Evolutionary conservation across 2,888 invertebrate species (phyloP).

Genomic region (Zootermopsis nevadensis): DNA sequence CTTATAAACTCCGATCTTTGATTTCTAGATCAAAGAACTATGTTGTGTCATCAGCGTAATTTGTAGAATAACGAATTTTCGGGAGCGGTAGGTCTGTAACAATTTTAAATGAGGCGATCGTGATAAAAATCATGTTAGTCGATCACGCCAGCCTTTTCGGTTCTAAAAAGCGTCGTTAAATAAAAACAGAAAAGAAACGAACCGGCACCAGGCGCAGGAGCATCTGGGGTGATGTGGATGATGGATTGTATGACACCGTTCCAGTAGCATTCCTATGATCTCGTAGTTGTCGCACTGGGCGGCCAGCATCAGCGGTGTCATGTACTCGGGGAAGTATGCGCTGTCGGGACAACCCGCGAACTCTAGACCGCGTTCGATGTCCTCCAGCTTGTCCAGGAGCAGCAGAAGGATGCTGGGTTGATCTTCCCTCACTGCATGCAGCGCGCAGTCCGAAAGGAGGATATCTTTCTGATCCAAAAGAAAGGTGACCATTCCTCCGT

Average conservation of each 20-base stretch:
- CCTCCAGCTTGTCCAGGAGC: slow-evolving; percentile 66
- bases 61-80: no score
- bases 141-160: no score
- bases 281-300: slow-evolving; percentile 78
- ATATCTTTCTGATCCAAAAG: slow-evolving; percentile 70
- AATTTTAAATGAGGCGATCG: no score
- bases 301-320: slow-evolving; percentile 77
- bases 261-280: slow-evolving; percentile 73
- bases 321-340: slow-evolving; percentile 74
- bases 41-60: no score
- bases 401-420: slow-evolving; percentile 70
- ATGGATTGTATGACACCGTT: slow-evolving; percentile 75
- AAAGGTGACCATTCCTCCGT: slow-evolving; percentile 73
- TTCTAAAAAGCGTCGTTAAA: no score
- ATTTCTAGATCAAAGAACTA: no score
- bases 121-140: no score
- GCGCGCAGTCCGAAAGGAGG: slow-evolving; percentile 75
- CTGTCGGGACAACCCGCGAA: slow-evolving; percentile 63
- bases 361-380: slow-evolving; percentile 62
- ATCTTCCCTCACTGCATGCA: slow-evolving; percentile 75
- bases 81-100: no score
- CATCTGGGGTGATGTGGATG: no score
- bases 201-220: no score
- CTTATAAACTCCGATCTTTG: no score
- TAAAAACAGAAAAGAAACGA: no score